These are phyloP conservation scores for Chaetogeoica ovagalla DNA, from an alignment of 2,888 invertebrate genomes.

Conservation along the genomic window DNA sequence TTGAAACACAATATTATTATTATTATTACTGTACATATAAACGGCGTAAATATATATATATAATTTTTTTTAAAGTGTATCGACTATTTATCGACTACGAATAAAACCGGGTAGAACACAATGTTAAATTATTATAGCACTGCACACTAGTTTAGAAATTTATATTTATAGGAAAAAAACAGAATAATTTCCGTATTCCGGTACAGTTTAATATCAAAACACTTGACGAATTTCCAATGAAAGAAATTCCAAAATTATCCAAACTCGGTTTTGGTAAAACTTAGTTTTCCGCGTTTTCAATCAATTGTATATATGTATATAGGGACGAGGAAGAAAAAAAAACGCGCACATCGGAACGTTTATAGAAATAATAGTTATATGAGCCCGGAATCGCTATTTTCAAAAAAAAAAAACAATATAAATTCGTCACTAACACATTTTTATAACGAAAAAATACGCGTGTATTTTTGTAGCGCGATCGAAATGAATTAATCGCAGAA, in stretches of 20 bases:
- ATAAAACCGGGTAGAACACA: too few species aligned
- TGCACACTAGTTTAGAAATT: too few species aligned
- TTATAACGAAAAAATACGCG: neutral
- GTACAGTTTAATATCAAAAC: constrained; percentile 8
- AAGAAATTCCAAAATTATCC: constrained; percentile 12
- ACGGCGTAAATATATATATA: too few species aligned
- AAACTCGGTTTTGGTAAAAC: constrained; percentile 33
- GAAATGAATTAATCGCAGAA: too few species aligned
- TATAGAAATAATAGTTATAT: neutral
- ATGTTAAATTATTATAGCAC: too few species aligned
- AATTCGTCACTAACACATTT: neutral
- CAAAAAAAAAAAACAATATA: neutral
- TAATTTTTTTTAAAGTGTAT: too few species aligned
- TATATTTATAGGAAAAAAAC: too few species aligned
- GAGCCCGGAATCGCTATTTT: neutral
- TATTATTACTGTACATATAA: too few species aligned
- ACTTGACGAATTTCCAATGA: constrained; percentile 9
- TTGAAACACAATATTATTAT: too few species aligned
- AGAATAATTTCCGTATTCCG: too few species aligned
- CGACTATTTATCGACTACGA: too few species aligned
- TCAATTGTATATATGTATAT: neutral
- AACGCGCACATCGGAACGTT: constrained; percentile 8
- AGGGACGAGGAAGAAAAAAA: neutral
- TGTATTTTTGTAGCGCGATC: neutral
- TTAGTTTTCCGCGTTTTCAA: constrained; percentile 25